Evolutionary conservation across 2,113 vertebrate species (phyloP).

Genomic region (Zeus faber): DNA sequence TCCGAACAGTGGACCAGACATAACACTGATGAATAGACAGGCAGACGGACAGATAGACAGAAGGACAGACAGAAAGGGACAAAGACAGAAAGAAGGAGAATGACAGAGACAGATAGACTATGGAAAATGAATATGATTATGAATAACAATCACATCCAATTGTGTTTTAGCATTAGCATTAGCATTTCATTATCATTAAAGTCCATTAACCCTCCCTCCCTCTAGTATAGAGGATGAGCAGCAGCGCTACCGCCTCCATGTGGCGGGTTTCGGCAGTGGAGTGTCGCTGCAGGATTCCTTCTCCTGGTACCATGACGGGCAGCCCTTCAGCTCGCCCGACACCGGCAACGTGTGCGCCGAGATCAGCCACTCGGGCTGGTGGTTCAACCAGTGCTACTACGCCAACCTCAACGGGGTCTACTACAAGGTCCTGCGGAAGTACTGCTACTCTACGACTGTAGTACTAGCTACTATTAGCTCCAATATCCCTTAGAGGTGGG

Average conservation of each 20-base stretch:
- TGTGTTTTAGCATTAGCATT: background rate
- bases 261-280: constrained; percentile 79
- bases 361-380: constrained; percentile 85
- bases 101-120: too few relatives aligned
- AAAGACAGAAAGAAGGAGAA: too few relatives aligned
- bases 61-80: too few relatives aligned
- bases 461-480: too few relatives aligned
- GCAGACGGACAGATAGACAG: too few relatives aligned
- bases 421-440: too few relatives aligned
- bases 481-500: too few relatives aligned
- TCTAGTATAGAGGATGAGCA: constrained; percentile 76
- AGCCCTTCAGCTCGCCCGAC: constrained; percentile 82
- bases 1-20: too few relatives aligned
- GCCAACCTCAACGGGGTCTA: constrained; percentile 87
- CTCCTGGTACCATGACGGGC: constrained; percentile 83
- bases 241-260: constrained; percentile 77
- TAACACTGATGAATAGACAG: too few relatives aligned
- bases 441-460: too few relatives aligned
- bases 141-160: too few relatives aligned
- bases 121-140: too few relatives aligned
- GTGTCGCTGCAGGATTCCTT: constrained; percentile 84
- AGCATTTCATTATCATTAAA: background rate
- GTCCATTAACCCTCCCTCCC: background rate
- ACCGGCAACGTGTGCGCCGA: constrained; percentile 80
- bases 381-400: constrained; percentile 87